Base-by-base conservation (phyloP, 1,140 invertebrate genomes). In the Venustaconcha ellipsiformis region DNA sequence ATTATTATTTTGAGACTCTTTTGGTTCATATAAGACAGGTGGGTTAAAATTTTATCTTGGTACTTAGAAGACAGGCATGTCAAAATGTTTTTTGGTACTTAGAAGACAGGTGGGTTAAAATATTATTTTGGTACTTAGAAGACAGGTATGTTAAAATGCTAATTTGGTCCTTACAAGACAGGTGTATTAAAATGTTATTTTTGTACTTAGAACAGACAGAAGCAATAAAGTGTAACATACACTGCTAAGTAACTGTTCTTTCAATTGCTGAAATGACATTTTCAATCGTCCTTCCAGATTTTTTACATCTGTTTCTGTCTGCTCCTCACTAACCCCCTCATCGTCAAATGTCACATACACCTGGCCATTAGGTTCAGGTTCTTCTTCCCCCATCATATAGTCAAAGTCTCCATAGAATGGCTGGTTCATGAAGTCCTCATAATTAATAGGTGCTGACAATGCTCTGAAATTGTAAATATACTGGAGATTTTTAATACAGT, bases 201-300 rank as follows among this genome's bases (percentile, higher is more conserved):
- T 62, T 8, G 20, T 62, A 12, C 59, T 13, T n/a, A 62, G 5
- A 48, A 48, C 57, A 57, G 82, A 76, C 87, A 88, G 68, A n/a
- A 80, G 78, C 63, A 69, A 26, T n/a, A 77, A 72, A 75, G 56
- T 11, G 13, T 60, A 18, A 82, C 85, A 80, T 67, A 89, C 88
- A n/a, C 80, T 77, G 75, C 85, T 83, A 14, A 89, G 72, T 14
- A 87, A 73, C 13, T 82, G 77, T 78, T 89, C 88, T 67, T 89
- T 89, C 67, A 90, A 80, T 71, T 89, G 82, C 67, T 88, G 87
- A 6, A 87, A 67, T 18, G 87, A 81, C 88, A 90, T 88, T 71
- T 87, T 86, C 26, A 87, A 81, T 57, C 87, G 79, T 5, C 85
- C 86, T 73, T 89, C 88, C 70, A 89, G 80, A 64, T 88, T 85